Base-by-base conservation (phyloP, 2,888 invertebrate genomes). In the Sarcophaga caerulescens region DNA sequence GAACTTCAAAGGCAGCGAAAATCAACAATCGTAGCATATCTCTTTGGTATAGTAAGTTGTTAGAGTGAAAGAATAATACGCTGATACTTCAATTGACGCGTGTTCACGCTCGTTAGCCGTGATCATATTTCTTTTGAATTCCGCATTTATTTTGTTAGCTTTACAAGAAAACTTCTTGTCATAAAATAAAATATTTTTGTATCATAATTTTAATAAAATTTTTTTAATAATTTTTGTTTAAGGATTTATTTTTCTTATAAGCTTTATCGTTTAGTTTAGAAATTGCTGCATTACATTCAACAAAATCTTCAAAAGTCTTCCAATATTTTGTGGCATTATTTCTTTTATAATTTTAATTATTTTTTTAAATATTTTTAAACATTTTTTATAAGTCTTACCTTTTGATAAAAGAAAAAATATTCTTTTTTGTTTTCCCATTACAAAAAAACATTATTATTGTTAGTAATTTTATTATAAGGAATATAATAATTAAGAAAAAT, bases 281-380 rank as follows among this genome's bases (percentile, higher is more conserved):
- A 81, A 70, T 73, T 82, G 77, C 84, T 73, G 57, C 76, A 84
- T 81, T 80, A 74, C 73, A 66, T 82, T 87, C 83, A 85, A 88
- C 88, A 88, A 88, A 87, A 88, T 88, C 88, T 65, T 85, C 77
- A 77, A 87, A 88, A 87, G 88, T 88, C 88, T 88, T 88, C 88
- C 88, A 88, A 78, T 82, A 71, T 84, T 65, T 85, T 81, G 80
- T 80, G 71, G 80, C 76, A 81, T 77, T 70, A 75, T 69, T 74
- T 66, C 66, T 52, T 62, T 74, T 62, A 23, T 19, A 47, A 66
- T 63, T 21, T 12, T n/a, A 19, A 21, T 79, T 73, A 21, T 74
- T 73, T 52, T 23, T 60, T 57, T 47, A 45, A 69, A 57, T 74
- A 21, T 57, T 35, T 60, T 75, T 75, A 21, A 11, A 65, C 14